Evolutionary conservation across 2,797 vertebrate species (phyloP).

Genomic region (Austrolebias charrua): DNA sequence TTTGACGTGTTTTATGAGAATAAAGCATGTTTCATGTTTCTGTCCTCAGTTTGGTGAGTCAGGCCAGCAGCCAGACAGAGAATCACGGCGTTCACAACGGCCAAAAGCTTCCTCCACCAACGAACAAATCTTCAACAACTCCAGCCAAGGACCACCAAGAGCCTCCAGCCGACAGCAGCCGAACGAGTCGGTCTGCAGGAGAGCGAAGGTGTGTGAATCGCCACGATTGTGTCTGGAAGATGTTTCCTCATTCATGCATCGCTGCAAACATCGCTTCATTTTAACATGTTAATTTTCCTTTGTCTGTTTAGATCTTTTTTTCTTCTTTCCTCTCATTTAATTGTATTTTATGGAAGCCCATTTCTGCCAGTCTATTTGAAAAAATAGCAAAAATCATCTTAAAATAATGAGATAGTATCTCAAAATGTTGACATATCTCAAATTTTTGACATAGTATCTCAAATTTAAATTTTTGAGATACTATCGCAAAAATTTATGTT

Average conservation of each 20-base stretch:
- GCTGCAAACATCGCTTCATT: constrained; percentile 1
- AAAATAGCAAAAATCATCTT: no score
- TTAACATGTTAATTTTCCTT: neutral
- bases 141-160: constrained; percentile 72
- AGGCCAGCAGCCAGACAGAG: constrained; percentile 62
- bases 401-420: no score
- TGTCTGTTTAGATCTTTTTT: neutral
- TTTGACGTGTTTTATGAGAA: no score
- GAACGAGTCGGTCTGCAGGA: constrained; percentile 67
- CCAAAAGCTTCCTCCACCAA: constrained; percentile 45
- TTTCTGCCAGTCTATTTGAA: no score
- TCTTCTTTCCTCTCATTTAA: neutral
- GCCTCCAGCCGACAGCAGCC: constrained; percentile 66
- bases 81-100: constrained; percentile 72
- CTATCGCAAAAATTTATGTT: no score
- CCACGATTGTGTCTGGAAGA: neutral
- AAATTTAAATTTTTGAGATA: no score
- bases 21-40: neutral
- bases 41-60: constrained; percentile 60
- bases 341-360: no score
- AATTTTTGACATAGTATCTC: no score
- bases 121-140: constrained; percentile 46
- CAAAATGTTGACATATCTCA: no score
- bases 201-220: constrained; percentile 81
- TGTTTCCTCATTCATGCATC: neutral